These are phyloP conservation scores for Athrips mouffetella DNA, from an alignment of 2,888 invertebrate species.

Conservation along the genomic window DNA sequence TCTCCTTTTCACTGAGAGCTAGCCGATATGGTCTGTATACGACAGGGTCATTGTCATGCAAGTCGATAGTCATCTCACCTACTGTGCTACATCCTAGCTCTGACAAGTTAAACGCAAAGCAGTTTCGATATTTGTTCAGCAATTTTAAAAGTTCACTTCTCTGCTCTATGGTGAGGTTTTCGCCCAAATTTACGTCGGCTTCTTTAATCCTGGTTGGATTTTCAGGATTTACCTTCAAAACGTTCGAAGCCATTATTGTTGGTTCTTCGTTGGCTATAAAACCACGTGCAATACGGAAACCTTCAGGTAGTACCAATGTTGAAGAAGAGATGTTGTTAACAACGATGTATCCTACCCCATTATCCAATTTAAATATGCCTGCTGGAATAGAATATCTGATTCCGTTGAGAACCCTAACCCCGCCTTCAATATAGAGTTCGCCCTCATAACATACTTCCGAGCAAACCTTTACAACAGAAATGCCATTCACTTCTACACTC, in stretches of 20 bases:
- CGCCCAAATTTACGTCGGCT: slow-evolving; percentile 2
- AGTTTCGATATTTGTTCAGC: slow-evolving; percentile 15
- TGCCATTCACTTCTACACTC: neutral
- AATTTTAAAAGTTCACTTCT: slow-evolving; percentile 3
- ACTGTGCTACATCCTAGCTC: slow-evolving; percentile 13
- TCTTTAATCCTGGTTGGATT: neutral
- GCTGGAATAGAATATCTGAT: neutral
- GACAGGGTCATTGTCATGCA: too few species aligned
- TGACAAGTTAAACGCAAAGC: slow-evolving; percentile 18
- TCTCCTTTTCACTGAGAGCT: slow-evolving; percentile 11
- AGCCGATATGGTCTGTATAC: too few species aligned
- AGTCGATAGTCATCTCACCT: slow-evolving; percentile 14
- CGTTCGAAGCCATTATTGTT: too few species aligned
- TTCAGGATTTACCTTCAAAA: too few species aligned
- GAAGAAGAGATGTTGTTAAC: too few species aligned
- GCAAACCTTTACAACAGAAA: neutral
- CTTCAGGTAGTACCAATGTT: too few species aligned
- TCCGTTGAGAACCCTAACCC: neutral
- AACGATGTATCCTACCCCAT: too few species aligned
- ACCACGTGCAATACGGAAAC: too few species aligned
- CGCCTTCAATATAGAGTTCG: neutral
- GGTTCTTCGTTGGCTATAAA: too few species aligned
- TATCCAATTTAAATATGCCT: neutral
- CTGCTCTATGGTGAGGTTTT: neutral
- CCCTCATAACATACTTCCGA: neutral